Base-by-base conservation (phyloP, 1,140 invertebrate species). In the Drosophila biarmipes region DNA sequence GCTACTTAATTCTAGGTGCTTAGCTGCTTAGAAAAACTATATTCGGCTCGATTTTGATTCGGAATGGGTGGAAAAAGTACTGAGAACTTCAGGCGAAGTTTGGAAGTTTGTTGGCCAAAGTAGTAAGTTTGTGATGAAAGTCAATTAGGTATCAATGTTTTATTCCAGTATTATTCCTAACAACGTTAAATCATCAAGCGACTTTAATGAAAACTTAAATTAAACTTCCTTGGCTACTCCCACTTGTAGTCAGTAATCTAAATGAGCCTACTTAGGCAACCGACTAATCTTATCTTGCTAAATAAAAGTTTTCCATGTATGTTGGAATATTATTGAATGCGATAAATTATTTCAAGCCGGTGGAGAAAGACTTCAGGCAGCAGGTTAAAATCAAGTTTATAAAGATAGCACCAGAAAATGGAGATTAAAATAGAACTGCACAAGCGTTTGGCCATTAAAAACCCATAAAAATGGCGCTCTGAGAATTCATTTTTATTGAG, bases 371-470 rank as follows among this genome's bases (percentile, higher is more conserved):
- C 27, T 12, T 2, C 10, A 21, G 17, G 10, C n/a, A n/a, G 12
- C 29, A 15, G 38, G 10, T 15, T n/a, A 5, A 17, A 69, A 29
- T 34, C 5, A 12, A 21, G 5, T 45, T 6, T 37, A 40, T 48
- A 34, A 21, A 37, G 17, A 34, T 15, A 35, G 17, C 49, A 53
- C 6, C 7, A 29, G 21, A 35, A 59, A 21, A 10, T 6, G 31
- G 27, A 15, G 5, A 14, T 42, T 29, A 11, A 46, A 73, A 73
- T 73, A 73, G 58, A 73, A 24, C 11, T 62, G 42, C 56, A 54
- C 40, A 62, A 62, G 38, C 42, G n/a, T 48, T 54, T 54, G 68
- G 35, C 71, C 53, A 73, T 73, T 73, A 62, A 40, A 48, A 34
- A 46, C 29, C 21, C 49, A 54, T 69, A 62, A 54, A 71, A 73